Evolutionary conservation across 2,888 invertebrate genomes (phyloP), one percentile per base, ranked within the genome.

Genomic region (Rhamnusium bicolor): DNA sequence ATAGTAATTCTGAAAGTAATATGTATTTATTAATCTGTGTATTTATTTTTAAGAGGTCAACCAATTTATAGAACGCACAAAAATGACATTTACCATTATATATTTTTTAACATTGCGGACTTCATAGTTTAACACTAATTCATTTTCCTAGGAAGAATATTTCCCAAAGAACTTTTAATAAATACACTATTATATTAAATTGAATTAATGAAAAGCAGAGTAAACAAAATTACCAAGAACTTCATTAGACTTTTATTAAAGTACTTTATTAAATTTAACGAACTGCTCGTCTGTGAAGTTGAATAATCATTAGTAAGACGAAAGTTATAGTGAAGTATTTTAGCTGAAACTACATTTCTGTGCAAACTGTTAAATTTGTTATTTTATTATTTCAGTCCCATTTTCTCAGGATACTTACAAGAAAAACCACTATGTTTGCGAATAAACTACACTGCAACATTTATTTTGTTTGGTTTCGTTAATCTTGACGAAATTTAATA

Each of bases 171-270:
- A 21, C 2, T 53, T 53, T 21, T 16, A 51, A 18, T 51, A 0
- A 53, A 24, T 24, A 24, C 3, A 40, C 40, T 10, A n/a, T n/a
- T n/a, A 7, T 24, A 21, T 53, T 21, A 21, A 53, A 53, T 12
- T 53, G 12, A 19, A 53, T 3, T 10, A 10, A 19, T 24, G 2
- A 24, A 53, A 24, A 53, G 21, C 19, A 12, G 12, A 53, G 12
- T 53, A 3, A 53, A 53, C 7, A 21, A 14, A 56, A 56, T 21
- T 27, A n/a, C 16, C 16, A 24, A 14, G 4, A 53, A n/a, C n/a
- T 56, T 56, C 27, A 14, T 24, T 56, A 27, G 27, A 56, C 54
- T 27, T 56, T 56, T 56, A 24, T 40, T 40, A 56, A 24, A 56
- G 5, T 56, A 56, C 19, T 24, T 8, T 14, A 56, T 56, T 56